phyloP scores from a whole-genome alignment of 2,797 vertebrate genomes.

The Microtus obscurus region DNA sequence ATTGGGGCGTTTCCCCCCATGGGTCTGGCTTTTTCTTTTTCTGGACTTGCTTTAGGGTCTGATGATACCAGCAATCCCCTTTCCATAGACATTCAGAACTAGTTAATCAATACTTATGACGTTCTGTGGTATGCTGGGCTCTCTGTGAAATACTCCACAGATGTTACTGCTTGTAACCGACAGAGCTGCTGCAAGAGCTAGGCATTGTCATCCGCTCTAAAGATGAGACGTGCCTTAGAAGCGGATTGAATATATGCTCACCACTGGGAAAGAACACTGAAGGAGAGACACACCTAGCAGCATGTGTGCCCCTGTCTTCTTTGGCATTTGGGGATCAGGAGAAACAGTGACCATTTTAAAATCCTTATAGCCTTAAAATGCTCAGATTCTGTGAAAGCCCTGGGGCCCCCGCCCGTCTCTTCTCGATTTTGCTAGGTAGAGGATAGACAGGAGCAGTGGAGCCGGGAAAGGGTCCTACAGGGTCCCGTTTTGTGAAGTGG shows the following conservation, averaged over 20 bases:
- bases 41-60: not conserved
- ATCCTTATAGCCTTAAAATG: not conserved
- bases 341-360: not conserved
- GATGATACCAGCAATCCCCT: not conserved
- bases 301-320: not conserved
- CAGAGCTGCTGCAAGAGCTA: not conserved
- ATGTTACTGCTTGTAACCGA: rapidly evolving
- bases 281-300: not conserved
- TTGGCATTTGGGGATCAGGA: not conserved
- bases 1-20: not conserved
- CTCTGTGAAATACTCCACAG: not conserved
- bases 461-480: too few species aligned
- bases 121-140: not conserved
- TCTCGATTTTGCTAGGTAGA: not conserved
- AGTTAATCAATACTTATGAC: not conserved
- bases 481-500: too few species aligned
- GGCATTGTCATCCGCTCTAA: not conserved
- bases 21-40: not conserved
- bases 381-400: not conserved
- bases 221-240: not conserved
- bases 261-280: not conserved
- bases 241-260: not conserved
- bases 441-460: not conserved
- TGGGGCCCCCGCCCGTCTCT: rapidly evolving
- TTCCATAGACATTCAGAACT: not conserved